A percentile compares a stretch with the other conserved stretches of the same genome.
phyloP scores from a whole-genome alignment of 2,113 vertebrate species.

The Hippocampus barbouri region DNA sequence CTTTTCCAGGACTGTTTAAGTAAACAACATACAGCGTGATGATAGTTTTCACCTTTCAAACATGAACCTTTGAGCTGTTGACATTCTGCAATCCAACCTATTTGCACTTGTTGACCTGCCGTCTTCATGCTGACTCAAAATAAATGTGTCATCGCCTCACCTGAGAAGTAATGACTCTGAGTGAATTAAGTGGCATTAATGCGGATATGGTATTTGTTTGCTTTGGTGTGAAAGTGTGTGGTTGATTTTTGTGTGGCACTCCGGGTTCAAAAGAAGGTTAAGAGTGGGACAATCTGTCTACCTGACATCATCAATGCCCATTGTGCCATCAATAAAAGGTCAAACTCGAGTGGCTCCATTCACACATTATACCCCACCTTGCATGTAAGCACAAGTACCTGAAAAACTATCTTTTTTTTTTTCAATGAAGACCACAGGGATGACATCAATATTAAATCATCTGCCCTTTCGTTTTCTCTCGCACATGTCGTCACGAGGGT shows the following conservation, averaged over 20 bases:
- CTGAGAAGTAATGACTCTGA: slow-evolving; percentile 30
- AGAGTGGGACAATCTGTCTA: slow-evolving; percentile 51
- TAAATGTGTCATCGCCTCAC: slow-evolving; percentile 34
- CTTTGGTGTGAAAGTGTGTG: slow-evolving; percentile 34
- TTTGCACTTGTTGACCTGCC: slow-evolving; percentile 24
- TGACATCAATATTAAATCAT: too few species aligned
- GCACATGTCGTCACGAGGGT: too few species aligned
- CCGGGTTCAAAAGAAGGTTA: slow-evolving; percentile 58
- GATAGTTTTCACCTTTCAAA: slow-evolving; percentile 35
- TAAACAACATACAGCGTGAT: slow-evolving; percentile 44
- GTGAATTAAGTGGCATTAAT: slow-evolving; percentile 55
- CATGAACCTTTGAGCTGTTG: slow-evolving; percentile 31
- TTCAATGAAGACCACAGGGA: neutral
- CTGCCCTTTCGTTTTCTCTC: too few species aligned
- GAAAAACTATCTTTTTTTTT: neutral
- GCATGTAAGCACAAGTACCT: slow-evolving; percentile 15
- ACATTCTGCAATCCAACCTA: slow-evolving; percentile 40
- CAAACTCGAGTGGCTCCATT: slow-evolving; percentile 26
- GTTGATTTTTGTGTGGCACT: slow-evolving; percentile 47
- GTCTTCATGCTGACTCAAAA: slow-evolving; percentile 39
- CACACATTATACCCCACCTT: slow-evolving; percentile 38
- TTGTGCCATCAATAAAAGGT: slow-evolving; percentile 46
- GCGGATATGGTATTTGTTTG: slow-evolving; percentile 45
- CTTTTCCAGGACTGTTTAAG: slow-evolving; percentile 45
- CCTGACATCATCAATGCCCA: slow-evolving; percentile 62